These are phyloP conservation scores for Oncorhynchus mykiss DNA, from an alignment of 2,113 vertebrate genomes.

Conservation along the genomic window DNA sequence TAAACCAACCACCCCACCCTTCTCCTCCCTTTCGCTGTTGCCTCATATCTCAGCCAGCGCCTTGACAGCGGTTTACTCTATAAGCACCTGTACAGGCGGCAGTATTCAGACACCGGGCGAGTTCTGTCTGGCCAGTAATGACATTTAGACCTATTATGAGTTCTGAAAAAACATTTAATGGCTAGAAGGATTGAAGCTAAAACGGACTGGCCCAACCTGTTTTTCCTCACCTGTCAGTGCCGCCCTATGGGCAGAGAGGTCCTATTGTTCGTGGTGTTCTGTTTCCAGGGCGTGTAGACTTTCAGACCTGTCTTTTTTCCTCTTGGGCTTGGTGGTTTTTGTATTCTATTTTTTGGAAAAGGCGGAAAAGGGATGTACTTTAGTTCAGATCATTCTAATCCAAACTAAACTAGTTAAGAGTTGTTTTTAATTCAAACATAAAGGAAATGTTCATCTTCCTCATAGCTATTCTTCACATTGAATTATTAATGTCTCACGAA, in stretches of 20 bases:
- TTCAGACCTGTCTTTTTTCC: background rate
- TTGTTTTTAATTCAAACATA: slow-evolving; percentile 10
- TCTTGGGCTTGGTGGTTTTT: slow-evolving; percentile 2
- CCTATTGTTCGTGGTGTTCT: slow-evolving; percentile 31
- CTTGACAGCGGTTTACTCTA: background rate
- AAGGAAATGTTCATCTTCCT: slow-evolving; percentile 4
- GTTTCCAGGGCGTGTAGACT: slow-evolving; percentile 11
- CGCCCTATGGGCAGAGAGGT: background rate
- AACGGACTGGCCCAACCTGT: slow-evolving; percentile 59
- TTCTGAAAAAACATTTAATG: background rate
- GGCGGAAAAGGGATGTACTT: background rate
- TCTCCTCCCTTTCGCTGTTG: background rate
- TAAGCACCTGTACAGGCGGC: background rate
- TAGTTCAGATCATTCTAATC: background rate
- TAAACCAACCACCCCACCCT: slow-evolving; percentile 24
- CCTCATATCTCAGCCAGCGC: background rate
- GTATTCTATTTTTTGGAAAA: background rate
- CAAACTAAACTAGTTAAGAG: background rate
- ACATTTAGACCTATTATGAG: background rate
- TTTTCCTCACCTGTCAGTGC: slow-evolving; percentile 33
- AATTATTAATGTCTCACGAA: slow-evolving; percentile 20
- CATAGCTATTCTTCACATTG: background rate
- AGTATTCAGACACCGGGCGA: background rate
- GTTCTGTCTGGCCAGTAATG: slow-evolving; percentile 16
- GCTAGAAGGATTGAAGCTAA: slow-evolving; percentile 2